phyloP scores from a whole-genome alignment of 2,113 vertebrate species.

The Talpa occidentalis region DNA sequence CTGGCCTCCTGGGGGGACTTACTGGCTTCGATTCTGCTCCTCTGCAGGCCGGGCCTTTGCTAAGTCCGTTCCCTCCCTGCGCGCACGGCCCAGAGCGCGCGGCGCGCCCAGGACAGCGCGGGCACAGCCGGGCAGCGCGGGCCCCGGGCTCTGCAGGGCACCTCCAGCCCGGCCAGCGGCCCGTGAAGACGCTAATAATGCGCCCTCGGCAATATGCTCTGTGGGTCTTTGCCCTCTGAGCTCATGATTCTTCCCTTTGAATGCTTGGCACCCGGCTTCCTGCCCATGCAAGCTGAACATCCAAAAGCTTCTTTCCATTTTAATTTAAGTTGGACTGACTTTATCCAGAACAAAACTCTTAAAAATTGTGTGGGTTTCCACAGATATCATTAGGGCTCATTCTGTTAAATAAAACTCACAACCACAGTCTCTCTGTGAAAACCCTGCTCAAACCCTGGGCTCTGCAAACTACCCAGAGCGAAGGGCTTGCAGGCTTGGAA shows the following conservation, averaged over 20 bases:
- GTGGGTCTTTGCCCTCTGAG: not conserved
- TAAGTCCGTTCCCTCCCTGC: no score
- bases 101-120: no score
- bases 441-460: not conserved
- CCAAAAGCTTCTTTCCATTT: not conserved
- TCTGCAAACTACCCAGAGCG: not conserved
- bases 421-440: not conserved
- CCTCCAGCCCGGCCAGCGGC: no score
- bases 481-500: not conserved
- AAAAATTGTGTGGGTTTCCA: not conserved
- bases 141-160: no score
- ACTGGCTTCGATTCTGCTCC: no score
- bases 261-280: not conserved
- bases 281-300: not conserved
- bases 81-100: no score
- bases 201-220: not conserved
- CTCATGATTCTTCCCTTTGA: not conserved
- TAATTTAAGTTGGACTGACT: not conserved
- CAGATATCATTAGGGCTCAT: not conserved
- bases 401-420: not conserved
- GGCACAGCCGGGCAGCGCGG: no score
- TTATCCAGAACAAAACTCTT: not conserved
- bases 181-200: not conserved
- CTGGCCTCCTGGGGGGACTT: no score
- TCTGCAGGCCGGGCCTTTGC: no score